phyloP scores from a whole-genome alignment of 2,888 invertebrate genomes.

The Phymatocera aterrima region DNA sequence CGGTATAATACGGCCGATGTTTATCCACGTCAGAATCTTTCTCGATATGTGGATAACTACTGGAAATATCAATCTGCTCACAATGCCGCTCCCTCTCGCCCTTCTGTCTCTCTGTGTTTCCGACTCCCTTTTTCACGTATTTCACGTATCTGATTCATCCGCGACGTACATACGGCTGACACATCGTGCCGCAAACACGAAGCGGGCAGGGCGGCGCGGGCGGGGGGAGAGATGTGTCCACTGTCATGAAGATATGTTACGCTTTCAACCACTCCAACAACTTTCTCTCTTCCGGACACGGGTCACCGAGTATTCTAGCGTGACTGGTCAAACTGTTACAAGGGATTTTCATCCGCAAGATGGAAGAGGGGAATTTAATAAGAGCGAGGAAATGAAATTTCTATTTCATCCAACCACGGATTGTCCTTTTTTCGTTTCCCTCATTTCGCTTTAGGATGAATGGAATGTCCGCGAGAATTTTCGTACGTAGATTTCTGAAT shows the following conservation, averaged over 20 bases:
- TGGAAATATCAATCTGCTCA: constrained; percentile 5
- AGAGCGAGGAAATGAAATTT: constrained; percentile 33
- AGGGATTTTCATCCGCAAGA: constrained; percentile 1
- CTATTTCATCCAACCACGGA: background rate
- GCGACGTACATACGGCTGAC: background rate
- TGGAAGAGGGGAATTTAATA: constrained; percentile 28
- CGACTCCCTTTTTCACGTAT: background rate
- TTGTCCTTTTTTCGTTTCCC: background rate
- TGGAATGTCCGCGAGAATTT: too few species aligned
- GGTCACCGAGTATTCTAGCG: constrained; percentile 24
- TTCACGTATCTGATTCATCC: background rate
- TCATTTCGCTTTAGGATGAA: too few species aligned
- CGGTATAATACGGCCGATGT: background rate
- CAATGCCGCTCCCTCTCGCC: background rate
- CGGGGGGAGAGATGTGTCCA: constrained; percentile 9
- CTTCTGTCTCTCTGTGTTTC: background rate
- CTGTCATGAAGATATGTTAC: background rate
- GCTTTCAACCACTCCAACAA: constrained; percentile 18
- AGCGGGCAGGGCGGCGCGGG: too few species aligned
- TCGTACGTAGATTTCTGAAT: too few species aligned
- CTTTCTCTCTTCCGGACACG: constrained; percentile 10
- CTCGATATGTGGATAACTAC: background rate
- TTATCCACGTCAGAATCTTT: background rate
- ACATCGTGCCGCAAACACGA: constrained; percentile 13
- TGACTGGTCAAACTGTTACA: constrained; percentile 30